phyloP scores from a whole-genome alignment of 1,140 invertebrate genomes.

The Atta cephalotes region DNA sequence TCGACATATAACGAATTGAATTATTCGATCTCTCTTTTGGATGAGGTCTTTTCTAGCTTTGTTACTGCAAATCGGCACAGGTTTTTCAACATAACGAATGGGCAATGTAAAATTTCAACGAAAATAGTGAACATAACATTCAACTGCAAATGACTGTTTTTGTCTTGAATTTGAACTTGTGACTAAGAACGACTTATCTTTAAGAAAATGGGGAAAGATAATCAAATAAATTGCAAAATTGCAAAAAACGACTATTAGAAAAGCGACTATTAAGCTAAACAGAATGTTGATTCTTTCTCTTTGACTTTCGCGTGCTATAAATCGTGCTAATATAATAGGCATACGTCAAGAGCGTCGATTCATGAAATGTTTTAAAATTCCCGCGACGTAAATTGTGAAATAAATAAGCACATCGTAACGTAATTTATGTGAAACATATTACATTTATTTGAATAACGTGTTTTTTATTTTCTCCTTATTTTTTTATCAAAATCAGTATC shows the following conservation, averaged over 20 bases:
- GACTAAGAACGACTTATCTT: neutral
- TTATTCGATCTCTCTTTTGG: neutral
- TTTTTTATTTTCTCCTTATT: neutral
- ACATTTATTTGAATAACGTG: neutral
- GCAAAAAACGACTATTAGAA: neutral
- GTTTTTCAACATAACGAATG: neutral
- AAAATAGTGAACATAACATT: neutral
- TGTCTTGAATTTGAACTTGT: neutral
- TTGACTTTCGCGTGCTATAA: neutral
- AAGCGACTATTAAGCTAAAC: neutral
- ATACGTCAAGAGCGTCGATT: neutral
- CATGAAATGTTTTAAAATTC: neutral
- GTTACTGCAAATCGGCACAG: constrained; percentile 42
- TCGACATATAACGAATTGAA: constrained; percentile 27
- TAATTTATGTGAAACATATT: neutral
- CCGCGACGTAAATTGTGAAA: neutral
- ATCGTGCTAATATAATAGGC: neutral
- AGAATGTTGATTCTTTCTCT: neutral
- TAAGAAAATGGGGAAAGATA: neutral
- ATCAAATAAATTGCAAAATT: neutral
- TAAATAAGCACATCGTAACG: neutral
- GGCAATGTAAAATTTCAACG: neutral
- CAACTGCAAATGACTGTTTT: neutral
- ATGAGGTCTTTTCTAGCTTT: neutral
- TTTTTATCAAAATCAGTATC: neutral